Evolutionary conservation across 2,113 vertebrate genomes (phyloP), one percentile per base, ranked within the genome.

Genomic region (Poecile atricapillus): DNA sequence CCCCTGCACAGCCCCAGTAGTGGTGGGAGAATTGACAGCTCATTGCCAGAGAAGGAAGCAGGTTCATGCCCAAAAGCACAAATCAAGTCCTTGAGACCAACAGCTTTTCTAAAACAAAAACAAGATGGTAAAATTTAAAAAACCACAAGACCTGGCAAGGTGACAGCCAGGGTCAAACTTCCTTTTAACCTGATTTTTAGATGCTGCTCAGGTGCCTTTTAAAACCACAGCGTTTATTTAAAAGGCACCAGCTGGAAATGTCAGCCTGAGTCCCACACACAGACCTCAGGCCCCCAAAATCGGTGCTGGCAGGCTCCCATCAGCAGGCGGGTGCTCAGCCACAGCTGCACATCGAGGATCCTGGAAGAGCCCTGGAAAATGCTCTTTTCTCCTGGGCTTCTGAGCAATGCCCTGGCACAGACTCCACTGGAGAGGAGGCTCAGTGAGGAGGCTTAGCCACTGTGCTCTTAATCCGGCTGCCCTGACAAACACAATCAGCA

Each of bases 401-500:
- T 43, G 44, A 75, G 73, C 59, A 82, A n/a, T 75, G 28, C 35
- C n/a, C 20, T 56, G 22, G 63, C 52, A 56, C 49, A 58, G 68
- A 62, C 63, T 87, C 67, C 5, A 15, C 82, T 33, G 62, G 60
- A 82, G 47, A 87, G 28, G 49, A 89, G 47, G 39, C 67, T 73
- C 15, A 8, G 43, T 2, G 21, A 91, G 85, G 74, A 90, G 78
- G 86, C 87, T 96, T 96, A 95, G 88, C 62, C 75, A 84, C 71
- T 43, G 53, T 8, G 12, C 92, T 94, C 70, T 89, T 97, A 96
- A 97, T 97, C 97, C 11, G 3, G 30, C 80, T 6, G 7, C 89
- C 87, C 95, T 97, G 97, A 97, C 97, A 97, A 97, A 97, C 97
- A 97, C 80, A 95, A 97, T 97, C 94, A 97, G 80, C 59, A 71